Evolutionary conservation across 2,113 vertebrate genomes (phyloP).

Genomic region (Nycticorax nycticorax): DNA sequence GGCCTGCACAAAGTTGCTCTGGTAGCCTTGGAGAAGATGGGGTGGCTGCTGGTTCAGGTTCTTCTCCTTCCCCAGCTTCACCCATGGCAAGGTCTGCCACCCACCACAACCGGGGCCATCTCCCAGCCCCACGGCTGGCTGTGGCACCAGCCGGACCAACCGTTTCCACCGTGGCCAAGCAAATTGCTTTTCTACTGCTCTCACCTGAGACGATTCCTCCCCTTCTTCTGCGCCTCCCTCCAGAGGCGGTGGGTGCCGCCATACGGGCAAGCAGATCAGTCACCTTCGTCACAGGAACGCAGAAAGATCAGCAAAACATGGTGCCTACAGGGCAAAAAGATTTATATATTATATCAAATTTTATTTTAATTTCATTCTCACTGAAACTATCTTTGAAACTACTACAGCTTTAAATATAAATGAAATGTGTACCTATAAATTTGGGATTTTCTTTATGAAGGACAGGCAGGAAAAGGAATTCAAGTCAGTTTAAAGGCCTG

Average conservation of each 20-base stretch:
- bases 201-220: neutral
- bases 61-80: neutral
- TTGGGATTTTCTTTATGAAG: neutral
- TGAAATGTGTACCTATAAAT: neutral
- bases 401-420: neutral
- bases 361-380: neutral
- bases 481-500: neutral
- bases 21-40: neutral
- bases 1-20: neutral
- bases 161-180: neutral
- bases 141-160: neutral
- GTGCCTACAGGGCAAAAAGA: neutral
- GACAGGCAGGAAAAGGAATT: neutral
- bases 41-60: neutral
- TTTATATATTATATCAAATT: neutral
- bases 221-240: neutral
- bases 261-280: neutral
- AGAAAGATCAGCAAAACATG: neutral
- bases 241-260: neutral
- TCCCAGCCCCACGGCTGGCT: fast-evolving
- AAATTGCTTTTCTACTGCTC: neutral
- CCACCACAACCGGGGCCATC: too few relatives aligned
- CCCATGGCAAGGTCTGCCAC: neutral
- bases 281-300: neutral
- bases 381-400: neutral